Evolutionary conservation across 92 coral and sea anemone species (phyloP), one percentile per base, ranked within the genome.

Genomic region (Paragorgia papillata): DNA sequence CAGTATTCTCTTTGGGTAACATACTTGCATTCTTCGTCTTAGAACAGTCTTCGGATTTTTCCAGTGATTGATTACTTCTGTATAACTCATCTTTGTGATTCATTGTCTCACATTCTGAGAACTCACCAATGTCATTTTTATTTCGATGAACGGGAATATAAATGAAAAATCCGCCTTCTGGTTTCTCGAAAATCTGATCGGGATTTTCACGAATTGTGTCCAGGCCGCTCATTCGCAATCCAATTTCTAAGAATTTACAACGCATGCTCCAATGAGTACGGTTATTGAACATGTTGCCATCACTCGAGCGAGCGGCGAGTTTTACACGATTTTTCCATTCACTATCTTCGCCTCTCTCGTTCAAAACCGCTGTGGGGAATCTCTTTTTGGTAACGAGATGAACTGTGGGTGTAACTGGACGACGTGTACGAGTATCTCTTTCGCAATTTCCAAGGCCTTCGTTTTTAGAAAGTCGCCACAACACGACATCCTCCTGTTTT

Each of bases 131-230:
- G n/a, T n/a, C n/a, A 14, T 22, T 56, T 17, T 14, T 56, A 28
- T 22, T 14, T 22, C 62, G 62, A 3, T 22, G 28, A 22, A 51
- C 17, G 9, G 64, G 78, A 71, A 71, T 26, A 14, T 58, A 58
- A 20, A 51, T 41, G 49, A 30, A 70, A 20, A 29, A 32, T 31
- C 19, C 14, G 21, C 63, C 63, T 33, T 53, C 21, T 9, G 49
- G 75, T 9, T 68, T 28, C 21, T 53, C 57, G 58, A 44, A 32
- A 12, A 14, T 43, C 49, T 57, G 27, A 29, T 25, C 34, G 30
- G 78, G 78, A 71, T 71, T 58, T 53, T 71, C 78, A 17, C 57
- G 30, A 22, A 71, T 71, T 51, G n/a, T 71, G 17, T 71, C 78
- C 78, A 53, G 53, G 25, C 27, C 57, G 32, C 62, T 28, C 28